Evolutionary conservation across 2,113 vertebrate genomes (phyloP).

Genomic region (Nicator chloris): DNA sequence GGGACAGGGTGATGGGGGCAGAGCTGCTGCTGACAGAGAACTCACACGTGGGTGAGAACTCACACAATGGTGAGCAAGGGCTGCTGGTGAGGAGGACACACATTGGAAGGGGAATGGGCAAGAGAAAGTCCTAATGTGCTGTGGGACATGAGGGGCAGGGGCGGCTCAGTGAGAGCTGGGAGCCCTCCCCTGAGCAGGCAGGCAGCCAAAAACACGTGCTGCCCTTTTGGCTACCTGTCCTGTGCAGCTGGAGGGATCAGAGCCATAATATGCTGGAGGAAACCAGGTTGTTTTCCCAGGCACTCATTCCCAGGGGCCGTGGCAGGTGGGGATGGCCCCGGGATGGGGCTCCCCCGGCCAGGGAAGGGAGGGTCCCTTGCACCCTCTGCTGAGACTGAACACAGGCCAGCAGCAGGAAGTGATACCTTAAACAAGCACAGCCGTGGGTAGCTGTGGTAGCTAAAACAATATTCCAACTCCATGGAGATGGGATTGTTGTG

Average conservation of each 20-base stretch:
- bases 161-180: accelerated
- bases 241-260: neutral
- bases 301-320: neutral
- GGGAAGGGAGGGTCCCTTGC: neutral
- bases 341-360: neutral
- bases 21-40: neutral
- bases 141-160: neutral
- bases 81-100: neutral
- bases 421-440: neutral
- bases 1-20: accelerated
- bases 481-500: neutral
- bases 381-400: neutral
- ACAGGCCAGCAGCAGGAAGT: neutral
- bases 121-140: neutral
- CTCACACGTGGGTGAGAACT: neutral
- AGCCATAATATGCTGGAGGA: neutral
- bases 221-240: neutral
- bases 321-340: neutral
- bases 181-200: neutral
- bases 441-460: neutral
- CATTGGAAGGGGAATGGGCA: neutral
- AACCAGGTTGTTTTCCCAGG: neutral
- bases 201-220: accelerated
- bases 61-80: neutral
- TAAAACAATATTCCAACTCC: neutral